Percentiles rank a stretch among this genome's conserved stretches.
Conservation (phyloP, 2,113 vertebrate species). For the Mastomys natalensis region DNA sequence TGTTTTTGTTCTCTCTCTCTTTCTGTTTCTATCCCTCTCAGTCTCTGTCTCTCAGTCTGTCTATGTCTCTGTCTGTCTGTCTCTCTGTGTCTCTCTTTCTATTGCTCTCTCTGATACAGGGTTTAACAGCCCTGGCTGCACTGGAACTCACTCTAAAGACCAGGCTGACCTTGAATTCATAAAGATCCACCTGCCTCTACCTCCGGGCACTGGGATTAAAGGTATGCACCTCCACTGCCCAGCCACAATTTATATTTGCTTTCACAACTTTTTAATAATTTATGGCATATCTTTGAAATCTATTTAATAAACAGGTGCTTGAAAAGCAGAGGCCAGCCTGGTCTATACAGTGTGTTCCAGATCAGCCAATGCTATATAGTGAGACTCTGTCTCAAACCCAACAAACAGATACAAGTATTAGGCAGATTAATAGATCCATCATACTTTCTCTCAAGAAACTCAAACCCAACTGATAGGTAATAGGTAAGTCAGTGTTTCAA, state of each 20-base stretch:
- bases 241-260: not conserved
- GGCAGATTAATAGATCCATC: not conserved
- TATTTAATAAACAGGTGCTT: not conserved
- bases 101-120: not conserved
- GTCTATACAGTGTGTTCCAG: not conserved
- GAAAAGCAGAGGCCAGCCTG: not conserved
- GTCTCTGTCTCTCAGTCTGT: not conserved
- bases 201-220: not conserved
- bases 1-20: not conserved
- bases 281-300: not conserved
- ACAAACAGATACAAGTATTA: not conserved
- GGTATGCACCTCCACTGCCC: not conserved
- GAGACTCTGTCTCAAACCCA: not conserved
- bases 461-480: conserved; percentile 26
- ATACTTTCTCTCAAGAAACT: conserved; percentile 20
- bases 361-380: not conserved
- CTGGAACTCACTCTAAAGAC: not conserved
- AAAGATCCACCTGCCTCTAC: not conserved
- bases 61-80: not conserved
- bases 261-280: not conserved
- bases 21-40: not conserved
- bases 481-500: not conserved
- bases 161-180: not conserved
- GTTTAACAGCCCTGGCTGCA: not conserved
- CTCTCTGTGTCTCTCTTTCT: too few relatives aligned